Conservation (phyloP, 1,140 invertebrate genomes). For the Cherax quadricarinatus region DNA sequence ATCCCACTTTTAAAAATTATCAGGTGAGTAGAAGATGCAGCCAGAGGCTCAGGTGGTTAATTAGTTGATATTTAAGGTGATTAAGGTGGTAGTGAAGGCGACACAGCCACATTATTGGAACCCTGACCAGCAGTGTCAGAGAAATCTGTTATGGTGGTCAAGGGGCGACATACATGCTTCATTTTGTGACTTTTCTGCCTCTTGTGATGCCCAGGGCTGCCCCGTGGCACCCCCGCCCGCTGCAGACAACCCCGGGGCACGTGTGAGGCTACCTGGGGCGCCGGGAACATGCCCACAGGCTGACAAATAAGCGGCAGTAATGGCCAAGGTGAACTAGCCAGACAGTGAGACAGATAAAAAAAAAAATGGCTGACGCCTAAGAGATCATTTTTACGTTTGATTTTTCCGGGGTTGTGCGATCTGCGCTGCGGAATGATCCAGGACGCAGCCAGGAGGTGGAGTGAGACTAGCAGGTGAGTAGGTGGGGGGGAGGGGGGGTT, state of each 20-base stretch:
- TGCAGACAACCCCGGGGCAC: constrained; percentile 35
- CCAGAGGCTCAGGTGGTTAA: too few species aligned
- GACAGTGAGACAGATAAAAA: constrained; percentile 4
- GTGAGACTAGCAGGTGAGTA: constrained; percentile 65
- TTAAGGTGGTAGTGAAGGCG: not conserved
- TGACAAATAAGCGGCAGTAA: constrained; percentile 13
- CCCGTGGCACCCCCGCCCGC: constrained; percentile 44
- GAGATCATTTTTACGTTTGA: not conserved
- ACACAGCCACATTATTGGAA: constrained; percentile 34
- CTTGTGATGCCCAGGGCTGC: constrained; percentile 57
- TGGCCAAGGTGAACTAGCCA: constrained; percentile 42
- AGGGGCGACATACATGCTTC: constrained; percentile 9
- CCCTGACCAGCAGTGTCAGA: constrained; percentile 41
- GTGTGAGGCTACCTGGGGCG: constrained; percentile 45
- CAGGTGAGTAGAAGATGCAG: too few species aligned
- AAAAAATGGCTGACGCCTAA: constrained; percentile 63
- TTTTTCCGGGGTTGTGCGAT: too few species aligned
- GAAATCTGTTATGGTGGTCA: constrained; percentile 34
- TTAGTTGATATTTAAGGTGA: not conserved
- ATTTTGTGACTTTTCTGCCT: constrained; percentile 26
- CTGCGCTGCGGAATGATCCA: constrained; percentile 61
- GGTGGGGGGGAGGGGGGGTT: too few species aligned
- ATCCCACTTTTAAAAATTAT: too few species aligned
- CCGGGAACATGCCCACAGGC: constrained; percentile 56
- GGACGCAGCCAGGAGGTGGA: constrained; percentile 64